A percentile compares a stretch with the other conserved stretches of the same genome.
These are phyloP conservation scores for Microcebus murinus DNA, from an alignment of 2,113 vertebrate species.

Conservation along the genomic window DNA sequence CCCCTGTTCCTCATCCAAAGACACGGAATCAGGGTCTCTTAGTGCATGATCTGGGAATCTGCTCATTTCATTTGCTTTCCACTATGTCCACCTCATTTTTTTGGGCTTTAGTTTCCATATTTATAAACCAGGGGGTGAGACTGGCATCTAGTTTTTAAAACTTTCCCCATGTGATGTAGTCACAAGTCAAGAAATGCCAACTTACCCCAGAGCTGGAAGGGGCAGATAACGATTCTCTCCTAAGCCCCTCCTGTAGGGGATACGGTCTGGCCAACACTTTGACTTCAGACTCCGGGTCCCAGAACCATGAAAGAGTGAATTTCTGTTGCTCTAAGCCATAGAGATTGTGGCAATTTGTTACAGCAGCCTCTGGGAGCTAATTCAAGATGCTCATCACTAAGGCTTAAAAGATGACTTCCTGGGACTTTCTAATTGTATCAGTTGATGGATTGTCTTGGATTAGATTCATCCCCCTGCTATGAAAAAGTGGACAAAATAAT, in stretches of 20 bases:
- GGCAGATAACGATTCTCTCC: not conserved
- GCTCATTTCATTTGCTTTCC: not conserved
- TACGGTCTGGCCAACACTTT: fast-evolving
- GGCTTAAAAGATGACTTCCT: not conserved
- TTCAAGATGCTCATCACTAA: not conserved
- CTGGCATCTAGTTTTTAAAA: not conserved
- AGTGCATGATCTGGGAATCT: too few relatives aligned
- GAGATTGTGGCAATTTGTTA: not conserved
- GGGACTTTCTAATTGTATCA: not conserved
- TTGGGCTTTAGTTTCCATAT: fast-evolving
- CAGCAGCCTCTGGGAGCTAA: not conserved
- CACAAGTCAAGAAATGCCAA: not conserved
- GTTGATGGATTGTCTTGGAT: not conserved
- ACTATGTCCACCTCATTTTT: fast-evolving
- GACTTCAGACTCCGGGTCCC: not conserved
- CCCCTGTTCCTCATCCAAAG: not conserved
- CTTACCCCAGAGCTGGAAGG: too few relatives aligned
- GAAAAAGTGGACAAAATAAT: not conserved
- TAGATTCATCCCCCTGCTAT: not conserved
- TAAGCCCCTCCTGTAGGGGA: fast-evolving
- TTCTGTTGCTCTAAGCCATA: not conserved
- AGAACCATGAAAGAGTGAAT: not conserved
- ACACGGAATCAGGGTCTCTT: not conserved
- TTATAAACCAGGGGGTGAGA: not conserved
- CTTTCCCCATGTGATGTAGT: not conserved